Evolutionary conservation across 37 sponge, comb jelly and placozoan species (phyloP).

Genomic region (Bolinopsis microptera): DNA sequence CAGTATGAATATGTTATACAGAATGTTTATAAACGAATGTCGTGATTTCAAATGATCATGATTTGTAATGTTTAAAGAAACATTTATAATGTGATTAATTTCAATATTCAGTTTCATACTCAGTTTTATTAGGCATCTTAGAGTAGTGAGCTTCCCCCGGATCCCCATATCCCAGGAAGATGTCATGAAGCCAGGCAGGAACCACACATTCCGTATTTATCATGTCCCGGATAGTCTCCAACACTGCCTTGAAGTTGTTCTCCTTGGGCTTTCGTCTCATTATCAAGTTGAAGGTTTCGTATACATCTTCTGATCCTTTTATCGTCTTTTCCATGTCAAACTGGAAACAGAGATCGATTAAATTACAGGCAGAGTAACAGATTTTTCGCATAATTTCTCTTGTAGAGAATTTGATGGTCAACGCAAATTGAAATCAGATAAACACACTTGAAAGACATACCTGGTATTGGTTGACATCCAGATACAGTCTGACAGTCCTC

Average conservation of each 20-base stretch:
- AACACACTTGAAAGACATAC: neutral
- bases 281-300: slow-evolving; percentile 88
- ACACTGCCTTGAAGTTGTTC: slow-evolving; percentile 98
- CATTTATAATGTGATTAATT: too few relatives aligned
- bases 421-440: neutral
- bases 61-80: too few relatives aligned
- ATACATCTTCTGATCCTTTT: slow-evolving; percentile 80
- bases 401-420: neutral
- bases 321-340: slow-evolving; percentile 51
- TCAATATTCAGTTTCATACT: too few relatives aligned
- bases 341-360: neutral
- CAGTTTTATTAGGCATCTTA: slow-evolving; percentile 55
- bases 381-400: neutral
- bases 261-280: slow-evolving; percentile 97
- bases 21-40: too few relatives aligned
- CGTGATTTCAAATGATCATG: too few relatives aligned
- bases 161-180: slow-evolving; percentile 97
- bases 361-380: neutral
- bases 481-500: slow-evolving; percentile 85
- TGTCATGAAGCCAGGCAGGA: slow-evolving; percentile 94
- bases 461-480: slow-evolving; percentile 99
- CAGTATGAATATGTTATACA: neutral
- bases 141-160: slow-evolving; percentile 89
- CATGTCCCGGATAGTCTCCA: slow-evolving; percentile 94
- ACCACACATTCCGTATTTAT: slow-evolving; percentile 98